Conservation (phyloP, 2,113 vertebrate species). For the Pterocles orientalis region DNA sequence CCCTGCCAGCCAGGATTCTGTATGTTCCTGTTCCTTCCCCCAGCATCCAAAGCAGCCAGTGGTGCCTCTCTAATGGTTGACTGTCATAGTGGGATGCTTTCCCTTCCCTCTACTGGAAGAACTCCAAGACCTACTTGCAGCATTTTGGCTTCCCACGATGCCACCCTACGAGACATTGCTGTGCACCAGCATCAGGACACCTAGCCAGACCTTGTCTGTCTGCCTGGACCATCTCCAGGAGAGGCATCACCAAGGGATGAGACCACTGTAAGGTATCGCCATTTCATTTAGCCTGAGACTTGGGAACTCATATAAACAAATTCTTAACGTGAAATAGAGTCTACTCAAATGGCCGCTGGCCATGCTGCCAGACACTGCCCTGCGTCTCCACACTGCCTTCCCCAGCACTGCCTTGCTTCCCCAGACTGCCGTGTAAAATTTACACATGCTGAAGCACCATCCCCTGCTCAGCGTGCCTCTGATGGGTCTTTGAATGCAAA, state of each 20-base stretch:
- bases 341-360: neutral
- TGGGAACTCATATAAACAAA: neutral
- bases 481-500: neutral
- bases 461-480: neutral
- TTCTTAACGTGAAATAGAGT: neutral
- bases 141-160: neutral
- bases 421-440: neutral
- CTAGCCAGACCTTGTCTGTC: neutral
- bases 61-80: neutral
- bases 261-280: neutral
- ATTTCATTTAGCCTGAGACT: neutral
- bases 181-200: neutral
- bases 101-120: neutral
- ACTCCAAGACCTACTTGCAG: neutral
- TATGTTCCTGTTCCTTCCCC: neutral
- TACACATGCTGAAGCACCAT: rapidly evolving
- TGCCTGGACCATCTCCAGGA: neutral
- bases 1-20: neutral
- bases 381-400: neutral
- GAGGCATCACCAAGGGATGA: neutral
- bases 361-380: neutral
- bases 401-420: neutral
- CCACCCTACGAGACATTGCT: neutral
- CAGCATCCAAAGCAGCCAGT: neutral
- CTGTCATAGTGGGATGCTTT: neutral